Percentiles rank a stretch among this genome's conserved stretches.
Evolutionary conservation across 2,888 invertebrate species (phyloP).

Genomic region (Drosophila niveifrons): DNA sequence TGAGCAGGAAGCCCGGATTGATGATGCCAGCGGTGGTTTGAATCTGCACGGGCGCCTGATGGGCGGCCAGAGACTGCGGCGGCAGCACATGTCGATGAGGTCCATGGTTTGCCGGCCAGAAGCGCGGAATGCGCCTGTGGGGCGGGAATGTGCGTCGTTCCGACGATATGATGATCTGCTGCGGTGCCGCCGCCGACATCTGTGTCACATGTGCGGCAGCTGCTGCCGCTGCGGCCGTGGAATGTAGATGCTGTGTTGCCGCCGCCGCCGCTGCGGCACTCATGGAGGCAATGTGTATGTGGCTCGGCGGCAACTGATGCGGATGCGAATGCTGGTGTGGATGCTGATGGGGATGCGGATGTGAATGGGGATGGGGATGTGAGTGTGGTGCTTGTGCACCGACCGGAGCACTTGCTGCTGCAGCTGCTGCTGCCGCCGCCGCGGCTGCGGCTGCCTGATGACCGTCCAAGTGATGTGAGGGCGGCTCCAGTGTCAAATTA

Average conservation of each 20-base stretch:
- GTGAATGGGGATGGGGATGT: conserved; percentile 64
- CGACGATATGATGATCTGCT: conserved; percentile 85
- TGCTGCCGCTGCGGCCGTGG: conserved; percentile 83
- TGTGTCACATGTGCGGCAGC: conserved; percentile 86
- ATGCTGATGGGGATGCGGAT: conserved; percentile 49
- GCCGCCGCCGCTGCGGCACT: conserved; percentile 83
- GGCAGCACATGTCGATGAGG: conserved; percentile 84
- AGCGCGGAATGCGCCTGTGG: conserved; percentile 86
- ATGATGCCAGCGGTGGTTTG: conserved; percentile 86
- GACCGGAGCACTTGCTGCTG: conserved; percentile 53
- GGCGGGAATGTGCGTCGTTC: conserved; percentile 86
- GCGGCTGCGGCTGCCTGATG: conserved; percentile 66
- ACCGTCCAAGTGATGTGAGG: conserved; percentile 66
- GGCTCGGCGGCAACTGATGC: conserved; percentile 81
- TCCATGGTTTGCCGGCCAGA: conserved; percentile 86
- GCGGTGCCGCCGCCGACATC: conserved; percentile 84
- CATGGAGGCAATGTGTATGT: conserved; percentile 85
- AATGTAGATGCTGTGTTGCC: conserved; percentile 82
- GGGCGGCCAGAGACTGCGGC: conserved; percentile 85
- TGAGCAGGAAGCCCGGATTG: conserved; percentile 93
- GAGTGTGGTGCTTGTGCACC: conserved; percentile 58
- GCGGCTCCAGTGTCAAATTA: conserved; percentile 75
- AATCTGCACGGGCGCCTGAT: conserved; percentile 85
- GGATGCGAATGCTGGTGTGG: conserved; percentile 41
- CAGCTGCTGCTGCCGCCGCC: conserved; percentile 54